phyloP scores from a whole-genome alignment of 1,140 invertebrate genomes.

The Ridgeia piscesae region DNA sequence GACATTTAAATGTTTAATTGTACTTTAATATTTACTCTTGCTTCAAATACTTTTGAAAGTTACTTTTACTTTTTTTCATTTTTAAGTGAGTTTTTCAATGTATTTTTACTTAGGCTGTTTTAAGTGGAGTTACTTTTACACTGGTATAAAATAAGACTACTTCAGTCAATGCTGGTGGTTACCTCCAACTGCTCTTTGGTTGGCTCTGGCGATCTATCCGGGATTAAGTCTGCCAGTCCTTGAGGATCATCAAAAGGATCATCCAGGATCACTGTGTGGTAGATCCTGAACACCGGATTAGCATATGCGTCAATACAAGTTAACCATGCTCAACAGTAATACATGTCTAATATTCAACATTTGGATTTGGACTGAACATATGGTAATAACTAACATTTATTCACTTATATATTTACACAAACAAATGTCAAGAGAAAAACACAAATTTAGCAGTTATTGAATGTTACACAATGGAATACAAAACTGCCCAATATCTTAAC shows the following conservation, averaged over 20 bases:
- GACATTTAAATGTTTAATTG: no score
- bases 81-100: not conserved
- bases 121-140: no score
- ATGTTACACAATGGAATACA: no score
- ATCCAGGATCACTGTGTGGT: slow-evolving; percentile 93
- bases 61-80: not conserved
- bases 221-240: slow-evolving; percentile 68
- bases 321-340: slow-evolving; percentile 14
- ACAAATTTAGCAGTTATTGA: no score
- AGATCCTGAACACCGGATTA: slow-evolving; percentile 80
- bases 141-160: no score
- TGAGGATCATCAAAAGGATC: slow-evolving; percentile 93
- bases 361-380: not conserved
- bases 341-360: not conserved
- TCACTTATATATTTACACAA: not conserved
- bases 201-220: slow-evolving; percentile 84
- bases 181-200: slow-evolving; percentile 74
- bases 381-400: not conserved
- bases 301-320: slow-evolving; percentile 23
- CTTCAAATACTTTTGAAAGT: not conserved
- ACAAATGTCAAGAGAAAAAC: not conserved
- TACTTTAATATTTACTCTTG: no score
- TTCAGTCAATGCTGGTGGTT: no score
- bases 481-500: no score
- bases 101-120: not conserved